Evolutionary conservation across 1,140 invertebrate species (phyloP), one percentile per base, ranked within the genome.

Genomic region (Sminthurides bifidus): DNA sequence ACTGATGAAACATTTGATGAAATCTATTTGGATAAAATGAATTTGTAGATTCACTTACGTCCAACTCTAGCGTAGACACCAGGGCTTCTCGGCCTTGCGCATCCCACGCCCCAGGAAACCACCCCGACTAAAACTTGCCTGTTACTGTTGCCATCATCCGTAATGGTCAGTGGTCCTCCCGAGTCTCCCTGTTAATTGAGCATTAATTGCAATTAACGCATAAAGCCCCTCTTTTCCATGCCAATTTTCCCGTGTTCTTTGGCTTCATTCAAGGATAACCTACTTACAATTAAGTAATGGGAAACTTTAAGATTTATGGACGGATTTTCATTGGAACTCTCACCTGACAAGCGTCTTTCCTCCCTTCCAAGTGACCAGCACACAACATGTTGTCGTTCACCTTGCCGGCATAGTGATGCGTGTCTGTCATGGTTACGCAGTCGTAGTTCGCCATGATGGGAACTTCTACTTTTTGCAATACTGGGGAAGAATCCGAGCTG

Each of bases 321-420:
- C 24, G 6, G 17, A 6, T 43, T 43, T 21, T 43, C 24, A 35
- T 10, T 35, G 8, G n/a, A 35, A 10, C 8, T 35, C 8, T 52
- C 33, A 26, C 58, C 75, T 91, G 87, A 67, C 87, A 91, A 26
- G 85, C 84, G 70, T 91, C 87, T 65, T 82, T 87, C 43, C 78
- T 74, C 12, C 87, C 86, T 19, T 82, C 77, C 0, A 77, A 74
- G 67, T 85, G 86, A 10, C 86, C 87, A 19, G 86, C 86, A 66
- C 86, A 90, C 67, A 89, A 65, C 85, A 60, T 56, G 26, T 60
- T 55, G 14, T 56, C 45, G 12, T 33, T 54, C 6, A 57, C 57
- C 30, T 61, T 65, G 23, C 55, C 58, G n/a, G 38, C 52, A 37
- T 65, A 65, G 24, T 48, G 44, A 27, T 8, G 10, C 4, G 44